Evolutionary conservation across 2,113 vertebrate genomes (phyloP).

Genomic region (Cebidichthys violaceus): DNA sequence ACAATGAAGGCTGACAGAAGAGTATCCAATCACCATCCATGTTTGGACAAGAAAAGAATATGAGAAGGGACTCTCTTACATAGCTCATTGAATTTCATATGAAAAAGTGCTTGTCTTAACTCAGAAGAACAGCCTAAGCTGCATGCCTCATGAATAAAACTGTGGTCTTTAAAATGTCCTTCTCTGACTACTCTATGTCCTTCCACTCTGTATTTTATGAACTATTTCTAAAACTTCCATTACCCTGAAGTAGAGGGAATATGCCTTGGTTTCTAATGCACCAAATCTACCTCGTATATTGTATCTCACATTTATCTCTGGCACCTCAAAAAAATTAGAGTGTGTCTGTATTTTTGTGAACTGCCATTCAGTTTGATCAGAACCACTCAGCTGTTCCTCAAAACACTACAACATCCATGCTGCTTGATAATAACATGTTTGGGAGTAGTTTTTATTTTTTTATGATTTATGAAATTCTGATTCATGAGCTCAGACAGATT

Average conservation of each 20-base stretch:
- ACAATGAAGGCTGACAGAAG: constrained; percentile 12
- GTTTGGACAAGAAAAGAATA: constrained; percentile 37
- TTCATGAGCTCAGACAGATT: constrained; percentile 46
- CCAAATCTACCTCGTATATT: constrained; percentile 36
- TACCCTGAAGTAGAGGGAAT: constrained; percentile 38
- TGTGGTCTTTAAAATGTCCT: constrained; percentile 65
- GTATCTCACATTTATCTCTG: constrained; percentile 50
- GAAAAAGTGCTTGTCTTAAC: constrained; percentile 54
- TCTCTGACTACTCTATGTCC: constrained; percentile 45
- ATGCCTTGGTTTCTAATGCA: constrained; percentile 44
- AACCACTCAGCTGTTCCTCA: constrained; percentile 21
- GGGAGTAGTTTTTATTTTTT: background rate
- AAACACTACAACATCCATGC: constrained; percentile 23
- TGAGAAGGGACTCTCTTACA: constrained; percentile 38
- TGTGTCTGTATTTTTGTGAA: constrained; percentile 39
- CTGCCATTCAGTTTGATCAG: constrained; percentile 62
- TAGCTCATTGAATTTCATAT: constrained; percentile 25
- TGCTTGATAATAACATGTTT: constrained; percentile 36
- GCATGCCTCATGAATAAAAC: constrained; percentile 68
- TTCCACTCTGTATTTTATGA: constrained; percentile 63
- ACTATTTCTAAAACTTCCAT: constrained; percentile 64
- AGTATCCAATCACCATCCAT: constrained; percentile 31
- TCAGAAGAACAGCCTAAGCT: constrained; percentile 44
- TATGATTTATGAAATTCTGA: constrained; percentile 4
- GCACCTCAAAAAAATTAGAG: constrained; percentile 33